Evolutionary conservation across 2,797 vertebrate species (phyloP).

Genomic region (Pyrocephalus nanus): DNA sequence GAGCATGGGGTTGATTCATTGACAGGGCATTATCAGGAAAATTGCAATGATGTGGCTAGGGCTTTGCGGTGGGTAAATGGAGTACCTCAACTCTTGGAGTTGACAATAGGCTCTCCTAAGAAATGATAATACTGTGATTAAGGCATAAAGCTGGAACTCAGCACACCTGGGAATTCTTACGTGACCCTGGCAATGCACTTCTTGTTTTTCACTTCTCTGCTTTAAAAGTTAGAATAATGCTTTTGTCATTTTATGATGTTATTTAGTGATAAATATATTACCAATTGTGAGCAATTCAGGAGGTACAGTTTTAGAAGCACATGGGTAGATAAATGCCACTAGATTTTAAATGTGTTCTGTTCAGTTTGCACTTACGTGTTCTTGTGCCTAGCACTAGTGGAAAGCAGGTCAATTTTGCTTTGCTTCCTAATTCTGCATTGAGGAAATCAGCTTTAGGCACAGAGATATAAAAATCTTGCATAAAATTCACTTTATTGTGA

Average conservation of each 20-base stretch:
- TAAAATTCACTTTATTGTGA: background rate
- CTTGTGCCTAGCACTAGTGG: background rate
- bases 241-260: background rate
- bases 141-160: background rate
- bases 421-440: background rate
- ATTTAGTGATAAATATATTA: background rate
- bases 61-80: slow-evolving; percentile 48
- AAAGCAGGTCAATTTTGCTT: background rate
- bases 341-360: background rate
- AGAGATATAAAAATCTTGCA: background rate
- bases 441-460: background rate
- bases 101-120: slow-evolving; percentile 50
- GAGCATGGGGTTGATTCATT: slow-evolving; percentile 45
- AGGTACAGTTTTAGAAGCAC: background rate
- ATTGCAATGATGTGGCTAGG: slow-evolving; percentile 29
- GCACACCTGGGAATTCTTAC: background rate
- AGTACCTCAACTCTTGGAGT: slow-evolving; percentile 48
- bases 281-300: background rate
- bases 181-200: background rate
- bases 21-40: slow-evolving; percentile 60
- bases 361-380: background rate
- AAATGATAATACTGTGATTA: slow-evolving; percentile 53
- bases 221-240: slow-evolving; percentile 18
- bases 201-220: background rate
- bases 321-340: background rate